Evolutionary conservation across 2,888 invertebrate genomes (phyloP), one percentile per base, ranked within the genome.

Genomic region (Acrocyrtus sp.): DNA sequence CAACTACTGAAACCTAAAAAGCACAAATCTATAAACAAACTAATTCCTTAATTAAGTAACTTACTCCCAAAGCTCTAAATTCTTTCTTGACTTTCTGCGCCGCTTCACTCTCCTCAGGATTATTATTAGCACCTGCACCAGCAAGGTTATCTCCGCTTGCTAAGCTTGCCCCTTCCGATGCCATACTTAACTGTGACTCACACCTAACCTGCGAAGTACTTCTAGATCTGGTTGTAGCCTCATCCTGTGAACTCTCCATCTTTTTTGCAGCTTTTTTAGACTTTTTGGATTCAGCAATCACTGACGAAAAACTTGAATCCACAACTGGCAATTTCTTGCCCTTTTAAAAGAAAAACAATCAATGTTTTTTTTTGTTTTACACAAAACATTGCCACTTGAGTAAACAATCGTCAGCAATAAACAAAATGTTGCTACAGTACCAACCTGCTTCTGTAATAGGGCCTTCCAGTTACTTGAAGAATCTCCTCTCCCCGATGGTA

Each of bases 401-500:
- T n/a, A n/a, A n/a, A n/a, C n/a, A n/a, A n/a, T n/a, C n/a, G n/a
- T n/a, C n/a, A n/a, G n/a, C n/a, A n/a, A n/a, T n/a, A n/a, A n/a
- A n/a, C n/a, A n/a, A n/a, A n/a, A n/a, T n/a, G n/a, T n/a, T n/a
- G n/a, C n/a, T n/a, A n/a, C 21, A 47, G 19, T 47, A 4, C 19
- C 47, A 39, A 70, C 72, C 72, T 72, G 65, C 22, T 43, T 10
- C 21, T 60, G 61, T 22, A 73, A 29, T 22, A 73, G 47, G 1
- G 56, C 22, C 41, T 67, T 73, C 73, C 73, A 73, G 50, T 73
- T 73, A 24, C 51, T 73, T 0, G 73, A 73, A 6, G 73, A 61
- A 15, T 73, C 68, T 22, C 24, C 56, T 15, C 65, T 45, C 1
- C 54, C 54, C 15, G 47, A 19, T 3, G 56, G 65, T 29, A 65